Conservation (phyloP, 2,888 invertebrate species). For the Heliconius ethilla region DNA sequence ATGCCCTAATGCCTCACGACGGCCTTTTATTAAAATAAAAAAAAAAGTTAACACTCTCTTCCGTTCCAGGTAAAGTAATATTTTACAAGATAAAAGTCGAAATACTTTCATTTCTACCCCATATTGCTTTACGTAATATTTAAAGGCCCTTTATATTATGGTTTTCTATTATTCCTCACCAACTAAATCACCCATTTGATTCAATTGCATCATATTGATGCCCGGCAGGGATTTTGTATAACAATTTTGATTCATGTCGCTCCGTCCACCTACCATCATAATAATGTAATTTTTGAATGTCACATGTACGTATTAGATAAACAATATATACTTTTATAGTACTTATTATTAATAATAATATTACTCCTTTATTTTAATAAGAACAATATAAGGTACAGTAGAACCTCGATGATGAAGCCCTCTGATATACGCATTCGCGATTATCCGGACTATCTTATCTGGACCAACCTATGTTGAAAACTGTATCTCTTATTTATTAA, state of each 20-base stretch:
- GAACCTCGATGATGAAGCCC: too few relatives aligned
- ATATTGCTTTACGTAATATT: background rate
- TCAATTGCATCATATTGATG: constrained; percentile 74
- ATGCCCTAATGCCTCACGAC: too few relatives aligned
- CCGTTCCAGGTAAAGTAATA: too few relatives aligned
- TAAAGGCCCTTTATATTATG: background rate
- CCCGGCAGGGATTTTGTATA: constrained; percentile 62
- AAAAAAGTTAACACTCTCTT: too few relatives aligned
- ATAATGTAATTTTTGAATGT: constrained; percentile 35
- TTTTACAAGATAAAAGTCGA: too few relatives aligned
- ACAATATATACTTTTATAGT: background rate
- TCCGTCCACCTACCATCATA: constrained; percentile 80
- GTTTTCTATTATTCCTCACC: constrained; percentile 60
- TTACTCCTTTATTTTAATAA: background rate
- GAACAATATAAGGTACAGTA: background rate
- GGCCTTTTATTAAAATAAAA: too few relatives aligned
- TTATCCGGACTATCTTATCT: too few relatives aligned
- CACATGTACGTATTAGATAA: background rate
- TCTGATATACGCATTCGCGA: too few relatives aligned
- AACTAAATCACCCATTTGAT: constrained; percentile 76
- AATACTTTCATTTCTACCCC: background rate
- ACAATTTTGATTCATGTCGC: constrained; percentile 60
- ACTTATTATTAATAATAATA: background rate
- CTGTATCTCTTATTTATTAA: too few relatives aligned
- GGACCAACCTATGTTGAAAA: too few relatives aligned